These are phyloP conservation scores for Parochlus steinenii DNA, from an alignment of 2,888 invertebrate species.

Conservation along the genomic window DNA sequence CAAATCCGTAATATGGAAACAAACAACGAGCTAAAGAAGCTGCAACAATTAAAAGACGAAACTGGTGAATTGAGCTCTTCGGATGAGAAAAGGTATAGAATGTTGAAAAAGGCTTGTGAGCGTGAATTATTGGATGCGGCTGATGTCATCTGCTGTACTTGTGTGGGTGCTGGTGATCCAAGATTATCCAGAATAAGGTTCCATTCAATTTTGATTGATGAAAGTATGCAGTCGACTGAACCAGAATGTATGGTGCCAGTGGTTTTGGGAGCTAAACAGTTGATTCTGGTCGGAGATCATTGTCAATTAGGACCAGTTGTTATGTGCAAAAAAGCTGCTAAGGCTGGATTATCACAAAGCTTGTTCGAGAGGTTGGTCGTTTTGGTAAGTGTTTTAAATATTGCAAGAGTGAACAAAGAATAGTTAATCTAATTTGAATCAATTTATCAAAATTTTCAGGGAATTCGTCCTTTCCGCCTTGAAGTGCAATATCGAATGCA, in stretches of 20 bases:
- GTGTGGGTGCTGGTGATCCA: slow-evolving; percentile 96
- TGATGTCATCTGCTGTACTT: slow-evolving; percentile 98
- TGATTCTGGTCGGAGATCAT: slow-evolving; percentile 97
- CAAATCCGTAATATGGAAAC: slow-evolving; percentile 92
- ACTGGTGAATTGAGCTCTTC: slow-evolving; percentile 92
- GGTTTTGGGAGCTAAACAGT: slow-evolving; percentile 88
- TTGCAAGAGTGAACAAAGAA: no score
- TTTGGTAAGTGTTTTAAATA: no score
- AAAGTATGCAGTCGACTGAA: slow-evolving; percentile 93
- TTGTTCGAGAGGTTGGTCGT: slow-evolving; percentile 95
- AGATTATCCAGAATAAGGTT: slow-evolving; percentile 85
- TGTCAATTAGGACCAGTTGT: slow-evolving; percentile 98
- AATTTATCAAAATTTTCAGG: no score
- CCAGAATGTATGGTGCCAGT: slow-evolving; percentile 99
- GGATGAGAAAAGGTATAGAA: slow-evolving; percentile 87
- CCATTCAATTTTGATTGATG: slow-evolving; percentile 91
- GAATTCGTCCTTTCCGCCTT: slow-evolving; percentile 89
- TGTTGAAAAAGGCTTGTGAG: slow-evolving; percentile 80
- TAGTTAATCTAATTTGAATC: no score
- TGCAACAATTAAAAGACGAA: slow-evolving; percentile 94
- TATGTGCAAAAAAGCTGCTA: slow-evolving; percentile 97
- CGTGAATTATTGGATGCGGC: slow-evolving; percentile 84
- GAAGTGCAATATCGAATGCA: slow-evolving; percentile 99
- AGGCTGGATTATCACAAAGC: slow-evolving; percentile 92
- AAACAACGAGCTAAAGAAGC: slow-evolving; percentile 81